Conservation (phyloP, 2,113 vertebrate genomes). For the Kryptolebias marmoratus region DNA sequence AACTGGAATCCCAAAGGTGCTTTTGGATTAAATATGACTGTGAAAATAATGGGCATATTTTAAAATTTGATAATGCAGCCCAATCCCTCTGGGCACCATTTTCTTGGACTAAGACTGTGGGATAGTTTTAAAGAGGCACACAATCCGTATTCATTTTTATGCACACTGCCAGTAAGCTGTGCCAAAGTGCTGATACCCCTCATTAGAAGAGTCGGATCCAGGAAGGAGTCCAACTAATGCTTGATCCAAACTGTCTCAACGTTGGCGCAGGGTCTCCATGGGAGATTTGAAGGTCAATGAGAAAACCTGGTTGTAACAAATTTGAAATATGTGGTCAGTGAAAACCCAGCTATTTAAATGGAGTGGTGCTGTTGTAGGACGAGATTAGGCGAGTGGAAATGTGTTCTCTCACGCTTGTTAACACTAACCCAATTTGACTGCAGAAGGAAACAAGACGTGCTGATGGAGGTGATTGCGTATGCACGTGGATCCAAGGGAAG, state of each 20-base stretch:
- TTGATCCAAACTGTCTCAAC: constrained; percentile 64
- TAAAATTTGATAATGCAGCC: constrained; percentile 73
- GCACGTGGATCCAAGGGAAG: constrained; percentile 53
- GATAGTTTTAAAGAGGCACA: constrained; percentile 66
- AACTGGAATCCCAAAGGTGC: constrained; percentile 58
- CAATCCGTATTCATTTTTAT: constrained; percentile 67
- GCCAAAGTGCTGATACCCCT: constrained; percentile 79
- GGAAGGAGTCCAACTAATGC: constrained; percentile 74
- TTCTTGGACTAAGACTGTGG: constrained; percentile 61
- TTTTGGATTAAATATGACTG: constrained; percentile 73
- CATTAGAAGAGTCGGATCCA: constrained; percentile 78
- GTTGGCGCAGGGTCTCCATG: constrained; percentile 61
- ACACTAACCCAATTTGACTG: constrained; percentile 51
- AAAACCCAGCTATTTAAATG: constrained; percentile 48
- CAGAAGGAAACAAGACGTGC: constrained; percentile 43
- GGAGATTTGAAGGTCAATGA: constrained; percentile 73
- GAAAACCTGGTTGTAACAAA: constrained; percentile 64
- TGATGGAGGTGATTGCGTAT: constrained; percentile 52
- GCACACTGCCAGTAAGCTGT: constrained; percentile 74
- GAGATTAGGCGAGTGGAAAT: constrained; percentile 33
- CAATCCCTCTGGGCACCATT: constrained; percentile 70
- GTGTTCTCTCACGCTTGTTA: constrained; percentile 59
- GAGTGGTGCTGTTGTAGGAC: constrained; percentile 38
- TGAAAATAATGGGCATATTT: constrained; percentile 72
- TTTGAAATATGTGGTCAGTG: constrained; percentile 35